Evolutionary conservation across 2,888 invertebrate genomes (phyloP).

Genomic region (Epiperipatus broadwayi): DNA sequence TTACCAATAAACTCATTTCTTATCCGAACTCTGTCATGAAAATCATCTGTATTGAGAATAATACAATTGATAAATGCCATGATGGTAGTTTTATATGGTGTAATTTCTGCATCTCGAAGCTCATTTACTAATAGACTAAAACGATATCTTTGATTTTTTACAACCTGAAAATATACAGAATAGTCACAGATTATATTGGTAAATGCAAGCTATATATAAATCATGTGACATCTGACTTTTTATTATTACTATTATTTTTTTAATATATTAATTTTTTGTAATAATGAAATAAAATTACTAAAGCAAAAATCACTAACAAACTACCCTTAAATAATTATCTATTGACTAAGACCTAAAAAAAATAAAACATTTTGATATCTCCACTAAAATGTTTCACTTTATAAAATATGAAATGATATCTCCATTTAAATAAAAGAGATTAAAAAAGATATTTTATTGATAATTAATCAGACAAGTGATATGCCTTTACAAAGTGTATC

Average conservation of each 20-base stretch:
- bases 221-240: slow-evolving; percentile 1
- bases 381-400: no score
- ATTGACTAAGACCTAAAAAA: no score
- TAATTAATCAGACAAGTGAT: no score
- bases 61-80: slow-evolving; percentile 32
- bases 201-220: slow-evolving; percentile 8
- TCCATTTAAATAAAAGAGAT: no score
- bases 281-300: no score
- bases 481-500: no score
- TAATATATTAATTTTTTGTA: no score
- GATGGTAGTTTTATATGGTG: slow-evolving; percentile 27
- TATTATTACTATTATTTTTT: neutral
- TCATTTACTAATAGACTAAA: slow-evolving; percentile 29
- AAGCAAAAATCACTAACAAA: no score
- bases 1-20: slow-evolving; percentile 29
- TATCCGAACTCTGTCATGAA: slow-evolving; percentile 23
- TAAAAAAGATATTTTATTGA: no score
- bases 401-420: no score
- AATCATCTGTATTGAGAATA: slow-evolving; percentile 26
- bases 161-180: slow-evolving; percentile 18
- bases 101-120: slow-evolving; percentile 26
- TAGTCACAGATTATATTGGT: slow-evolving; percentile 4
- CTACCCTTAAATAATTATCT: no score
- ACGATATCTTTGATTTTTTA: slow-evolving; percentile 26
- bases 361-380: no score